Base-by-base conservation (phyloP, 2,797 vertebrate genomes). In the Australoheros facetus region DNA sequence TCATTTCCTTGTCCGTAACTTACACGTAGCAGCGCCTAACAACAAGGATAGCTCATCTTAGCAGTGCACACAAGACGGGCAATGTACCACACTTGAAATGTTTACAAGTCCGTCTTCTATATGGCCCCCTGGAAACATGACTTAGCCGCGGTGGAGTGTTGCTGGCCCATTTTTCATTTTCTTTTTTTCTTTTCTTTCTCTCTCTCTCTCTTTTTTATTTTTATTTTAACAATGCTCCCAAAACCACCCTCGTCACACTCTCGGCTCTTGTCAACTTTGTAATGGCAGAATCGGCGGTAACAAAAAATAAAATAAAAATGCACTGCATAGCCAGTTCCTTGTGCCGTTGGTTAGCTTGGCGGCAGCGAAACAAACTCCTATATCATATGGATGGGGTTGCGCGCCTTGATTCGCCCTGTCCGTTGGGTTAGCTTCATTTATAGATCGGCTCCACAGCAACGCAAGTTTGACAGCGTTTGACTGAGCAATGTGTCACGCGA, bases 401-500 rank as follows among this genome's bases (percentile, higher is more conserved):
- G 4, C 1, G 16, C 3, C 1, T 55, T 1, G 0, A 0, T 16
- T 1, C 3, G 3, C 1, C 0, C 0, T 0, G 2, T 16, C 4
- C 28, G 3, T 37, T 8, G 4, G 7, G 5, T 17, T 7, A 16
- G 0, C 7, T 1, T 77, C 9, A 71, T 16, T 56, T 93, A 6
- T 9, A 91, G 64, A 92, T 94, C 91, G 71, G 55, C n/a, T 75
- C 3, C 9, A 1, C 6, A 23, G 77, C 39, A 13, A 76, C 75
- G 82, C 77, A 81, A 69, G 37, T 3, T 71, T 78, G 80, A 71
- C 45, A 16, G 77, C 64, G 60, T 75, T 66, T 74, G 87, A 89
- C 79, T 54, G 80, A 53, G 83, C 73, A 3, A 1, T 42, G 82
- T 90, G 93, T 96, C 95, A 96, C 94, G 95, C 88, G 95, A 69